Evolutionary conservation across 2,888 invertebrate genomes (phyloP), one percentile per base, ranked within the genome.

Genomic region (Agrotis puta): DNA sequence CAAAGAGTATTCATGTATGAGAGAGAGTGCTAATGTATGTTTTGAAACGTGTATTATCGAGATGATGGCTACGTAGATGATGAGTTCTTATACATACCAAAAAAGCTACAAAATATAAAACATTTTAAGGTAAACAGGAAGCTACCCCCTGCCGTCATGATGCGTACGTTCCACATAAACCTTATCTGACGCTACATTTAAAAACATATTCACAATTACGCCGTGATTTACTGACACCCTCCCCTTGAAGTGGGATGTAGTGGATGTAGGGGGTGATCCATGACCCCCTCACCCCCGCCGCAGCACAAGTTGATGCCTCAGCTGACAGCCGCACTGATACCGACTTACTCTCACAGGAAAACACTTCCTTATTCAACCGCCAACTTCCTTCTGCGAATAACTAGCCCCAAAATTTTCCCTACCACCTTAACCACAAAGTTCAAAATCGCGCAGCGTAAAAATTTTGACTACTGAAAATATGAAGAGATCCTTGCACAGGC

Each of bases 311-410:
- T 87, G 88, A 87, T 84, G 90, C 83, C 87, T 83, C 88, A 85
- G 87, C 90, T 89, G 90, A 88, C 91, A 88, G 82, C 89, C 87
- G 87, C 80, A 83, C 88, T 89, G 89, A 90, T 89, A 90, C 87
- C 87, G 85, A 88, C 87, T 86, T 87, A 89, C 90, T 90, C 92
- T 92, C 91, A 77, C 79, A 90, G 89, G 91, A 88, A 92, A 90
- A 91, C 91, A 91, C 91, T 94, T 92, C 91, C 92, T 90, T 89
- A 88, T 89, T 85, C 85, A 82, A 80, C 79, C 69, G 74, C 88
- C 79, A 89, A 86, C 75, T 78, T 86, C 48, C 51, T 53, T 43
- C 39, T 77, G 54, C 70, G 57, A 27, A 66, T 59, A 24, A 61
- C 61, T 62, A 51, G 66, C 50, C 24, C 43, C 48, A 16, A 43